Evolutionary conservation across 2,888 invertebrate genomes (phyloP).

Genomic region (Phytoseiulus persimilis): DNA sequence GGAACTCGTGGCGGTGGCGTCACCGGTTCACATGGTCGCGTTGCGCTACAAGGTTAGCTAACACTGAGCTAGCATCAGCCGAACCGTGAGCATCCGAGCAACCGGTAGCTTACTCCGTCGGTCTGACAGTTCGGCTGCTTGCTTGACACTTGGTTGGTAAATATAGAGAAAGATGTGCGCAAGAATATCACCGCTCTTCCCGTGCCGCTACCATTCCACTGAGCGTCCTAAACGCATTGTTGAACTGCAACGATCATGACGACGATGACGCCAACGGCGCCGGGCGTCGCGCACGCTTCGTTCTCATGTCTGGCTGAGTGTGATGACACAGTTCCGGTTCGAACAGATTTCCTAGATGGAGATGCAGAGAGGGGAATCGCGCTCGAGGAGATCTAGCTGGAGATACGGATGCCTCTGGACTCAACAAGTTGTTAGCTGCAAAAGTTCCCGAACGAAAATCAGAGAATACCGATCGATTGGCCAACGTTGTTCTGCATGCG

Average conservation of each 20-base stretch:
- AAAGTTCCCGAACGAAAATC: not conserved
- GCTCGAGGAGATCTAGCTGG: not conserved
- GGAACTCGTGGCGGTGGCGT: not conserved
- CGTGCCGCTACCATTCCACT: too few species aligned
- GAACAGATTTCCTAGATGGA: not conserved
- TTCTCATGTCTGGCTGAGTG: not conserved
- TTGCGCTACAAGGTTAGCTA: not conserved
- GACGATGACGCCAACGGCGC: not conserved
- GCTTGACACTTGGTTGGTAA: too few species aligned
- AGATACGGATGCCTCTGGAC: not conserved
- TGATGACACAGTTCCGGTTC: not conserved
- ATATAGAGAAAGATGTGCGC: too few species aligned
- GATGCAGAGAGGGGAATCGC: not conserved
- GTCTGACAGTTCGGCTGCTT: not conserved
- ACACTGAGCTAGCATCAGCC: not conserved
- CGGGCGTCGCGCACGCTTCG: not conserved
- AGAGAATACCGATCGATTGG: not conserved
- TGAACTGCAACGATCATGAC: too few species aligned
- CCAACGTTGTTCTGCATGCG: not conserved
- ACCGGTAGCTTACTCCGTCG: not conserved
- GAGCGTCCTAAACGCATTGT: too few species aligned
- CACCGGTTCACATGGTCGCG: not conserved
- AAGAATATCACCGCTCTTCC: too few species aligned
- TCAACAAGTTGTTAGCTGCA: not conserved
- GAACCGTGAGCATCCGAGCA: not conserved